phyloP scores from a whole-genome alignment of 2,888 invertebrate genomes.

The Clanis bilineata region DNA sequence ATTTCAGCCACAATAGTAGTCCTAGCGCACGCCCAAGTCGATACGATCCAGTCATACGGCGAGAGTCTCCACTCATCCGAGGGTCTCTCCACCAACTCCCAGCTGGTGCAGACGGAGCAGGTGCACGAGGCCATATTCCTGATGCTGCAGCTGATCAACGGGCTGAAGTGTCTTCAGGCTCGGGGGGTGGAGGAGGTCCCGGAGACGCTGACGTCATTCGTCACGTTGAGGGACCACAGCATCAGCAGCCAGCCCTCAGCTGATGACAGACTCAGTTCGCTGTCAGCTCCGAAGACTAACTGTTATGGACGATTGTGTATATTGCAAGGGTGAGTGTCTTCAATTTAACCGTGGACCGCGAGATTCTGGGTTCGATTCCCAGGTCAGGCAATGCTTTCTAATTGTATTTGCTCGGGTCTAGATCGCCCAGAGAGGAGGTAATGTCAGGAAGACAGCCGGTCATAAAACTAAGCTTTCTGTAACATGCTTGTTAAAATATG shows the following conservation, averaged over 20 bases:
- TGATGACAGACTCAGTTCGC: slow-evolving; percentile 69
- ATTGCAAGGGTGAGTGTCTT: slow-evolving; percentile 85
- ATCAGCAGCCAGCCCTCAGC: slow-evolving; percentile 58
- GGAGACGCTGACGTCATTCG: slow-evolving; percentile 86
- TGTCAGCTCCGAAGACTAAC: slow-evolving; percentile 76
- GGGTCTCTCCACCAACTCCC: slow-evolving; percentile 64
- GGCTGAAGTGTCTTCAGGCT: slow-evolving; percentile 90
- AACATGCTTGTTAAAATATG: too few species aligned
- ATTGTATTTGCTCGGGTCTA: too few species aligned
- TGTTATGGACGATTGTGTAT: slow-evolving; percentile 86
- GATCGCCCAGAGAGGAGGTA: too few species aligned
- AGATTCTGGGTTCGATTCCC: too few species aligned
- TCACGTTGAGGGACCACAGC: slow-evolving; percentile 84
- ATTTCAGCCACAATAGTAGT: slow-evolving; percentile 89
- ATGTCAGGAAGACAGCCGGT: too few species aligned
- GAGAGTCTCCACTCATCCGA: slow-evolving; percentile 82
- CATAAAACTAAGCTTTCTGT: too few species aligned
- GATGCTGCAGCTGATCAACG: slow-evolving; percentile 90
- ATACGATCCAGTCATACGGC: slow-evolving; percentile 88
- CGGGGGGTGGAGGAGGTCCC: slow-evolving; percentile 91
- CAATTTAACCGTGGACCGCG: too few species aligned
- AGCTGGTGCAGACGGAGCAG: slow-evolving; percentile 73
- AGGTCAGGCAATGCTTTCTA: too few species aligned
- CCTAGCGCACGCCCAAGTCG: slow-evolving; percentile 87
- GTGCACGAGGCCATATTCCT: slow-evolving; percentile 88